Conservation (phyloP, 1,140 invertebrate genomes). For the Ceratoteleas bidentatus region DNA sequence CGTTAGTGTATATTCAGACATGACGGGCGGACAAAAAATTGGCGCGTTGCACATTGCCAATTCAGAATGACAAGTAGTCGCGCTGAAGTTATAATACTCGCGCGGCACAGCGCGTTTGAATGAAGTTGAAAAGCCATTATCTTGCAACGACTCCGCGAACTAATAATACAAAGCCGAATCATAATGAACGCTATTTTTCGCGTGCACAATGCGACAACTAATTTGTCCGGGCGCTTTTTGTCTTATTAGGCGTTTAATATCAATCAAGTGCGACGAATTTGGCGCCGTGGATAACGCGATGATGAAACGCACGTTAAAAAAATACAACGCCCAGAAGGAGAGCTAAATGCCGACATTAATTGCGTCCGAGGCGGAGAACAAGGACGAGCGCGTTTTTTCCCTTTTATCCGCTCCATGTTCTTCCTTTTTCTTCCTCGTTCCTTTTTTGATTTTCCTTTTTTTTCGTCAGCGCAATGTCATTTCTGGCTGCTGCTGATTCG, state of each 20-base stretch:
- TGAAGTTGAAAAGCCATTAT: conserved; percentile 54
- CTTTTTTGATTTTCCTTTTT: conserved; percentile 10
- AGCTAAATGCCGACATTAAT: conserved; percentile 59
- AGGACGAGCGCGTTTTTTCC: conserved; percentile 28
- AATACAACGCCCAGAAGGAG: conserved; percentile 32
- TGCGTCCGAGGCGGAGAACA: conserved; percentile 53
- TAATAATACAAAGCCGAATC: conserved; percentile 50
- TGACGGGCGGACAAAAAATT: conserved; percentile 48
- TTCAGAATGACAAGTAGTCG: conserved; percentile 45
- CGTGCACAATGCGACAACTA: conserved; percentile 33
- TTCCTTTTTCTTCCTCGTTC: no score
- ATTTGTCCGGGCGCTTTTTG: conserved; percentile 32
- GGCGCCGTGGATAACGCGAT: conserved; percentile 14
- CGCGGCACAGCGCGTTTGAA: conserved; percentile 28
- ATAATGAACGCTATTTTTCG: conserved; percentile 46
- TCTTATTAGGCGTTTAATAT: conserved; percentile 47
- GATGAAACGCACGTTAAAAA: conserved; percentile 35
- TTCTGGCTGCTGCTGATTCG: conserved; percentile 62
- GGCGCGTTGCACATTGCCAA: conserved; percentile 37
- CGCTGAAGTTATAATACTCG: conserved; percentile 37
- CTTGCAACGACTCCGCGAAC: conserved; percentile 31
- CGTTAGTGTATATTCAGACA: conserved; percentile 51
- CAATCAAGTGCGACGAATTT: conserved; percentile 39
- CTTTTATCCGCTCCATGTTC: conserved; percentile 6
- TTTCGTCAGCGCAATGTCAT: conserved; percentile 56